phyloP scores from a whole-genome alignment of 2,888 invertebrate species.

The Melanostoma mellinum region DNA sequence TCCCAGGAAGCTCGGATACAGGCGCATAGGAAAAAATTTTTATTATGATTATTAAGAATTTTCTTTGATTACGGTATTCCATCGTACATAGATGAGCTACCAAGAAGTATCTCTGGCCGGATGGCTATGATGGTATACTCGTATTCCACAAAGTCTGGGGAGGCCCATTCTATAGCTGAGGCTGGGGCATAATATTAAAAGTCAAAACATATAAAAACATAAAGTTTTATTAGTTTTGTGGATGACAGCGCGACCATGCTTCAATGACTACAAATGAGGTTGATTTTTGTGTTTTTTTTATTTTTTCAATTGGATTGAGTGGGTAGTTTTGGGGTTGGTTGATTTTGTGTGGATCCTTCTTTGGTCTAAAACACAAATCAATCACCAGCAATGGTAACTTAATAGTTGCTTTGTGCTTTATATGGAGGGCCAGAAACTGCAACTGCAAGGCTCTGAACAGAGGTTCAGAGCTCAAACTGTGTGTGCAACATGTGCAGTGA shows the following conservation, averaged over 20 bases:
- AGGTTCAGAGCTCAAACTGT: background rate
- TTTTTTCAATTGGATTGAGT: too few species aligned
- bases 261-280: constrained; percentile 70
- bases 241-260: constrained; percentile 62
- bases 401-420: background rate
- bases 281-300: constrained; percentile 30
- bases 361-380: constrained; percentile 46
- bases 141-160: constrained; percentile 58
- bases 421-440: background rate
- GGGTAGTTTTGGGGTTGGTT: too few species aligned
- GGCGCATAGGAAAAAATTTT: constrained; percentile 66
- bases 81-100: constrained; percentile 65
- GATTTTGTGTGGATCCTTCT: background rate
- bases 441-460: background rate
- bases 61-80: constrained; percentile 71
- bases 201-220: constrained; percentile 72
- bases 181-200: constrained; percentile 63
- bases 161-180: background rate
- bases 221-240: constrained; percentile 71
- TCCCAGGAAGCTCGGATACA: constrained; percentile 63
- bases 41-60: constrained; percentile 73
- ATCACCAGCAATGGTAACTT: constrained; percentile 26
- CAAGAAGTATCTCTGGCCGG: constrained; percentile 46
- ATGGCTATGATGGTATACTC: constrained; percentile 32
- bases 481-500: constrained; percentile 58